phyloP scores from a whole-genome alignment of 2,888 invertebrate genomes.

The Marasmarcha lunaedactyla region DNA sequence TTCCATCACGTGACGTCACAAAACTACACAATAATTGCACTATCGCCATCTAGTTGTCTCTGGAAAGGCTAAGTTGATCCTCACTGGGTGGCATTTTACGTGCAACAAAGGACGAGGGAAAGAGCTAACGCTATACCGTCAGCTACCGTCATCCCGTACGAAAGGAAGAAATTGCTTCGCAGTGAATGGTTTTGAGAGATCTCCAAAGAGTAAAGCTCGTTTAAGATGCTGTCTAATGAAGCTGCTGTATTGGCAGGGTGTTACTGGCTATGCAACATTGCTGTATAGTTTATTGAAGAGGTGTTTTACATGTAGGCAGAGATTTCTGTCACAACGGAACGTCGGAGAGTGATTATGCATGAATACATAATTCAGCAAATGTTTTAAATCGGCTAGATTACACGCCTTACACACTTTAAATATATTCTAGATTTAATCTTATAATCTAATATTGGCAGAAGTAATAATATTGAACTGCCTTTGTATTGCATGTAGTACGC shows the following conservation, averaged over 20 bases:
- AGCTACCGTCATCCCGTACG: slow-evolving; percentile 5
- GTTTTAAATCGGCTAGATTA: no score
- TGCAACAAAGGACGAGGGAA: not conserved
- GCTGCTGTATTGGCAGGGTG: slow-evolving; percentile 53
- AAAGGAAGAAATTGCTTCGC: not conserved
- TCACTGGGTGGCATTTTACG: not conserved
- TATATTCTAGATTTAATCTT: no score
- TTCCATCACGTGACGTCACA: slow-evolving; percentile 34
- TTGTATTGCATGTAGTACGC: no score
- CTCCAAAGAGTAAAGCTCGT: slow-evolving; percentile 23
- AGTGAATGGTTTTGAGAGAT: slow-evolving; percentile 1
- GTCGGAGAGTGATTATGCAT: no score
- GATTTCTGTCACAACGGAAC: no score
- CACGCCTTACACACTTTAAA: no score
- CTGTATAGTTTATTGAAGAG: no score
- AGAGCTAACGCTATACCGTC: not conserved
- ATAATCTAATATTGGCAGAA: no score
- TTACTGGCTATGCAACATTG: slow-evolving; percentile 27
- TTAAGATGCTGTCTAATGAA: slow-evolving; percentile 55
- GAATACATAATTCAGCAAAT: no score
- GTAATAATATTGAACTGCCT: no score
- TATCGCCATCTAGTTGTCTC: slow-evolving; percentile 27
- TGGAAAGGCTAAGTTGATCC: slow-evolving; percentile 20
- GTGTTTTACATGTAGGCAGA: no score
- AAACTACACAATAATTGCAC: slow-evolving; percentile 33